Percentiles rank a stretch among this genome's conserved stretches.
These are phyloP conservation scores for Coregonus sp. DNA, from an alignment of 2,797 vertebrate species.

Conservation along the genomic window DNA sequence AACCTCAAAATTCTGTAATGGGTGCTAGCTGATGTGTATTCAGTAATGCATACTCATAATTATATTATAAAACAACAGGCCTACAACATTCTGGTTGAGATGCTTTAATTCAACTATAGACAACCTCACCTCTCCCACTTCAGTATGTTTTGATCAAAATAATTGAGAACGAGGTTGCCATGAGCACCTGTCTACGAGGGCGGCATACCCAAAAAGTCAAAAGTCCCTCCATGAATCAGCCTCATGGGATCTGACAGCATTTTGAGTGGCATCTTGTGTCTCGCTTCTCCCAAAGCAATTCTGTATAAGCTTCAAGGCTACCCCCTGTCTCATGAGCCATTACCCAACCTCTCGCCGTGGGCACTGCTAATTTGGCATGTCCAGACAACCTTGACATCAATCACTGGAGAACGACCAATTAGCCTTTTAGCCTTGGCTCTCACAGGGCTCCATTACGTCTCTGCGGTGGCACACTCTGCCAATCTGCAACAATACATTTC, in stretches of 20 bases:
- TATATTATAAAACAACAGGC: neutral
- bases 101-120: neutral
- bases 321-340: slow-evolving; percentile 50
- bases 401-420: slow-evolving; percentile 70
- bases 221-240: slow-evolving; percentile 40
- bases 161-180: slow-evolving; percentile 10
- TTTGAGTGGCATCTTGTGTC: slow-evolving; percentile 48
- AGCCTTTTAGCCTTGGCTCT: slow-evolving; percentile 61
- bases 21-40: slow-evolving; percentile 6
- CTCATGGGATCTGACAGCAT: slow-evolving; percentile 31
- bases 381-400: slow-evolving; percentile 65
- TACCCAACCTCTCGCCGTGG: slow-evolving; percentile 39
- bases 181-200: slow-evolving; percentile 21
- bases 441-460: slow-evolving; percentile 41
- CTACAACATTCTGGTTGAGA: neutral
- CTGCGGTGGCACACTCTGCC: slow-evolving; percentile 42
- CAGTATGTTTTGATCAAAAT: slow-evolving; percentile 3
- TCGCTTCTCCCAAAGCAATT: slow-evolving; percentile 35
- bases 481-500: slow-evolving; percentile 43
- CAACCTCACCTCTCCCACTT: neutral
- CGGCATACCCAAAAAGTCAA: slow-evolving; percentile 35
- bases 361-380: slow-evolving; percentile 61
- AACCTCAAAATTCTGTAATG: neutral
- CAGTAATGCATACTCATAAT: neutral
- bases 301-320: slow-evolving; percentile 45